Evolutionary conservation across 2,888 invertebrate species (phyloP), one percentile per base, ranked within the genome.

Genomic region (Sturmia bella): DNA sequence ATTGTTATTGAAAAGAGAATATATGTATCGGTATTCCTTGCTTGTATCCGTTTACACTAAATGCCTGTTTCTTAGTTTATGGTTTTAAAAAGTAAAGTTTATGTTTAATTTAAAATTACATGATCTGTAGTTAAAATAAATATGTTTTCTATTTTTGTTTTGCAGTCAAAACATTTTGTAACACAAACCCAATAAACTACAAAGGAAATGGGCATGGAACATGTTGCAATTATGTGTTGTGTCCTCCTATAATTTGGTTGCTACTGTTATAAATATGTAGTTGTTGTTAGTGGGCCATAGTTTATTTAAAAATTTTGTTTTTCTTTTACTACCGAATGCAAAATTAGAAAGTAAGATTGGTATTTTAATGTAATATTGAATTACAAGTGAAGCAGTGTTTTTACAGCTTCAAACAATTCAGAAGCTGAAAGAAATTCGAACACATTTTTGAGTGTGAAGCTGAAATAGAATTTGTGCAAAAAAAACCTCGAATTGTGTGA

Each of bases 51-150:
- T 52, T 76, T 69, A 19, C 54, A 56, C 56, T 57, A 41, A 56
- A 19, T 50, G 24, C 43, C 48, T 48, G n/a, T 56, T 3, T 27
- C 6, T 39, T 45, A 12, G 13, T 50, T 72, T 59, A 64, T 66
- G 41, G 5, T n/a, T 13, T 17, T 64, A 57, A 66, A 66, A 72
- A 57, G 43, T 43, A 45, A 66, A 66, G 64, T 57, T 72, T 78
- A 57, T 72, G 41, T 72, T 66, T 50, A 78, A 78, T 78, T 72
- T 72, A 41, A 64, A 78, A 59, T 78, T 72, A 72, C 78, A 78
- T 72, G 63, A 78, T 59, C 68, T 39, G 52, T 19, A 69, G 59
- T 50, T 37, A 27, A 73, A 17, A 50, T 15, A 68, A 68, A n/a
- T 74, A 43, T 21, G 21, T 54, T 21, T 45, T 32, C 32, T 32